These are phyloP conservation scores for Enteromius unitaeniatus DNA, from an alignment of 2,797 vertebrate species.

Conservation along the genomic window DNA sequence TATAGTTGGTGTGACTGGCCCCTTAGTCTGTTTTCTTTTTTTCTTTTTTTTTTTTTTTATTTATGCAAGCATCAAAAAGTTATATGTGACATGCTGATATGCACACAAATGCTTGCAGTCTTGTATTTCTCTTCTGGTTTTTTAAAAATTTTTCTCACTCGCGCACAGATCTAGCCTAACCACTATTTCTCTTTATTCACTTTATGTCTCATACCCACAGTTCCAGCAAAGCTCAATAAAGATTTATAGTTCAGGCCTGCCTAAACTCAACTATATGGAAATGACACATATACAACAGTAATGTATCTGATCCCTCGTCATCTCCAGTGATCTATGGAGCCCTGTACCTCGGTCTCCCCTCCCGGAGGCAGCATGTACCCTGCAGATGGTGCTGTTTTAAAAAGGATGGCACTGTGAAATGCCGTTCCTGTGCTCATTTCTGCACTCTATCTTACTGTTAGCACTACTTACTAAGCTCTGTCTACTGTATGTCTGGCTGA, in stretches of 20 bases:
- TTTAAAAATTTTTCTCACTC: neutral
- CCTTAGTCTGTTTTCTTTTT: neutral
- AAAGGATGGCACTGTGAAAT: slow-evolving; percentile 49
- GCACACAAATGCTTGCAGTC: slow-evolving; percentile 7
- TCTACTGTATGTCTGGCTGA: slow-evolving; percentile 3
- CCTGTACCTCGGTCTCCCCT: neutral
- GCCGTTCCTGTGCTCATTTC: neutral
- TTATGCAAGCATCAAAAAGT: neutral
- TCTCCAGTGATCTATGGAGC: slow-evolving; percentile 10
- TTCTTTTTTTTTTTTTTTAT: neutral
- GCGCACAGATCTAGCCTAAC: slow-evolving; percentile 7
- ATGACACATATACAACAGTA: slow-evolving; percentile 31
- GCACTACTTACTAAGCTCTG: slow-evolving; percentile 13
- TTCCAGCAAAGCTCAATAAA: slow-evolving; percentile 42
- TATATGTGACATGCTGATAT: neutral
- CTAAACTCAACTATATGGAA: slow-evolving; percentile 29
- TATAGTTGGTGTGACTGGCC: neutral
- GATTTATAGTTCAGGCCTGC: slow-evolving; percentile 36
- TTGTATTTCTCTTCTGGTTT: neutral
- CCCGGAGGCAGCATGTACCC: slow-evolving; percentile 44
- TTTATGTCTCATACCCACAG: slow-evolving; percentile 8
- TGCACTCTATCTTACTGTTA: slow-evolving; percentile 24
- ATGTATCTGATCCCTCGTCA: slow-evolving; percentile 7
- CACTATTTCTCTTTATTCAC: slow-evolving; percentile 20
- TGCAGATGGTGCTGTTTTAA: slow-evolving; percentile 67